These are phyloP conservation scores for Morone chrysops DNA, from an alignment of 2,113 vertebrate genomes.

Conservation along the genomic window DNA sequence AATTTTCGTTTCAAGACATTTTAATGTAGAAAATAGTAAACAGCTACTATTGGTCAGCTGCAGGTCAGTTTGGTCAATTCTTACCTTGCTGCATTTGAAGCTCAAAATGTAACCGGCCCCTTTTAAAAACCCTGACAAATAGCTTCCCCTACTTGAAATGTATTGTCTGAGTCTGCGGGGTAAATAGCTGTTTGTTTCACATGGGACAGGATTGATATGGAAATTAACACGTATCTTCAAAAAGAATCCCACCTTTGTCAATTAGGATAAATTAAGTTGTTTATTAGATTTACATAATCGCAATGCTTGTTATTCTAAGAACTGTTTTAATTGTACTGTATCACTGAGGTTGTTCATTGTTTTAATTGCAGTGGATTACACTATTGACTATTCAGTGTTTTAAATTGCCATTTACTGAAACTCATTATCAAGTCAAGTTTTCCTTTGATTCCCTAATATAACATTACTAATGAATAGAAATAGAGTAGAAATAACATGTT, in stretches of 20 bases:
- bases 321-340: conserved; percentile 57
- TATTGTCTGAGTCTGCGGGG: conserved; percentile 18
- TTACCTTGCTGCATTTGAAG: conserved; percentile 3
- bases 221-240: conserved; percentile 76
- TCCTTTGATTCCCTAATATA: conserved; percentile 58
- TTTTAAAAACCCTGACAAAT: conserved; percentile 42
- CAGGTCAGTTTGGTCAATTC: conserved; percentile 1
- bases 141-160: conserved; percentile 53
- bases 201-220: conserved; percentile 68
- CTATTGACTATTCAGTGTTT: conserved; percentile 64
- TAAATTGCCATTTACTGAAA: conserved; percentile 70
- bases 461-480: conserved; percentile 41
- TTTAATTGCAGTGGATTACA: conserved; percentile 71
- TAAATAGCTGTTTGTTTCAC: conserved; percentile 72
- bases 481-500: conserved; percentile 43
- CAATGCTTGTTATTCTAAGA: conserved; percentile 73
- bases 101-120: conserved; percentile 13
- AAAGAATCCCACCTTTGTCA: conserved; percentile 78
- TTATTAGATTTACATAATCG: conserved; percentile 75
- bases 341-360: conserved; percentile 64
- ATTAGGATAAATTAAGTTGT: conserved; percentile 76
- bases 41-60: not conserved
- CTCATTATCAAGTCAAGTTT: conserved; percentile 71
- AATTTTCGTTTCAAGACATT: too few relatives aligned
- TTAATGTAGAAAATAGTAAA: not conserved